Evolutionary conservation across 2,797 vertebrate genomes (phyloP), one percentile per base, ranked within the genome.

Genomic region (Pipistrellus nathusii): DNA sequence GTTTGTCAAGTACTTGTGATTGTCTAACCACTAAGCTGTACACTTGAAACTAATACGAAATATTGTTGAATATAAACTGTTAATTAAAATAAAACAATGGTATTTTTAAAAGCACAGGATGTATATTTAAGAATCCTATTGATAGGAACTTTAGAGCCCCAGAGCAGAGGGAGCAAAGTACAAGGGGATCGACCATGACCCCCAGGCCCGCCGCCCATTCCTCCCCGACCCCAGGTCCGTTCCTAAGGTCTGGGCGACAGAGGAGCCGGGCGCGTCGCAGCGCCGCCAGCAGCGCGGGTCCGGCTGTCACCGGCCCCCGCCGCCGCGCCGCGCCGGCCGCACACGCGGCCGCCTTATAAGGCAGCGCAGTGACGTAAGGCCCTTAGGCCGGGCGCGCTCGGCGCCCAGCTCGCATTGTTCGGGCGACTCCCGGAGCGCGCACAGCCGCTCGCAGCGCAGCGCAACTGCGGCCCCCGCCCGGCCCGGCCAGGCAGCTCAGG

Each of bases 291-390:
- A 55, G 82, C 62, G 46, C 88, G 96, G 98, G 98, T 96, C 98
- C 91, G 97, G 97, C 97, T 97, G 97, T 97, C 97, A 85, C 84
- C 88, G 20, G 95, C 85, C 97, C 97, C 95, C 97, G 44, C 44
- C 97, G 97, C 85, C 97, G 38, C 44, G 98, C 97, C 96, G 35
- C 35, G 35, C 35, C 87, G 93, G 97, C 97, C 96, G 98, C 98
- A 98, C 98, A 98, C 98, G 98, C 98, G 95, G 96, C 98, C 93
- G 98, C 99, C 99, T 99, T 99, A 99, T 99, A 99, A 98, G 99
- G 99, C 93, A 98, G 98, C 98, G 98, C 98, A 97, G 98, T 99
- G 99, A 99, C 99, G 99, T 99, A 99, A 99, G 98, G 99, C 98
- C 98, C 98, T 98, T 98, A 99, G 99, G 99, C 99, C 98, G 99